Conservation (phyloP, 2,888 invertebrate species). For the Lithophane leautieri region DNA sequence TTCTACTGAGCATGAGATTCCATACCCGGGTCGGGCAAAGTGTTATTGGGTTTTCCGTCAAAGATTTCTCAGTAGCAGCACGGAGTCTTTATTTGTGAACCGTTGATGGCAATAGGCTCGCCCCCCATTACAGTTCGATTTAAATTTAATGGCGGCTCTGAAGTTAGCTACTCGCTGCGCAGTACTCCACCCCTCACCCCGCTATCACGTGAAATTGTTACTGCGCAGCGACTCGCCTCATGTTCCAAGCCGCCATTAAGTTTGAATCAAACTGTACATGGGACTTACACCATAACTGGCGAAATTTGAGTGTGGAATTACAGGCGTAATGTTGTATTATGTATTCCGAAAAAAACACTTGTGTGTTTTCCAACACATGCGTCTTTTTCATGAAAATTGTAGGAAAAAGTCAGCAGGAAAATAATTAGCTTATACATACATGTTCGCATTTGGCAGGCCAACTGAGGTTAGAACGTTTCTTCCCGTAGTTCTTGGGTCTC, state of each 20-base stretch:
- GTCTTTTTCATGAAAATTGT: neutral
- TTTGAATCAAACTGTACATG: neutral
- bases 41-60: neutral
- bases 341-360: neutral
- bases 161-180: too few relatives aligned
- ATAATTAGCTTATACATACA: conserved; percentile 68
- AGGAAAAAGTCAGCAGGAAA: neutral
- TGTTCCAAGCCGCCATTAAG: too few relatives aligned
- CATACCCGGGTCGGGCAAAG: neutral
- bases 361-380: neutral
- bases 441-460: conserved; percentile 83
- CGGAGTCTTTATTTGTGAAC: neutral
- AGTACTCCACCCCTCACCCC: too few relatives aligned
- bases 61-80: neutral
- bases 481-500: conserved; percentile 84
- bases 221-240: too few relatives aligned
- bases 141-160: too few relatives aligned
- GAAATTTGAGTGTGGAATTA: neutral
- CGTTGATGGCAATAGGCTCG: neutral
- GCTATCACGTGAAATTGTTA: too few relatives aligned
- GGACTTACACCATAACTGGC: neutral
- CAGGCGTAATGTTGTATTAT: neutral
- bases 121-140: neutral
- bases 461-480: conserved; percentile 71
- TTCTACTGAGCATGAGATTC: neutral